Base-by-base conservation (phyloP, 2,797 vertebrate genomes). In the Phataginus tricuspis region DNA sequence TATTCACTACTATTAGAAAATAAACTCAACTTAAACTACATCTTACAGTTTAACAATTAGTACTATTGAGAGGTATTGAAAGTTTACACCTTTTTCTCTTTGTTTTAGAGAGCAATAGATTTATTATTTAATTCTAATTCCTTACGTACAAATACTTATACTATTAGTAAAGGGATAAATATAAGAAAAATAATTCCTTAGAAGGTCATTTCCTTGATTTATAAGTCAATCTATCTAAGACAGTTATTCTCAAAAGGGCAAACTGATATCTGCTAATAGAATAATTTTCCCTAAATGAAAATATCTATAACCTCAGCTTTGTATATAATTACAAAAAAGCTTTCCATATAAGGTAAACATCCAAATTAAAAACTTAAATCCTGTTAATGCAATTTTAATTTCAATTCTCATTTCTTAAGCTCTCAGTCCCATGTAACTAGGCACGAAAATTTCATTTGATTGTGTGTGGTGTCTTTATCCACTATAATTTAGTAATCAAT, bases 221-320 rank as follows among this genome's bases (percentile, higher is more conserved):
- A 49, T 51, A 80, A 71, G 82, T 94, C 25, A 72, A 12, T 25
- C 75, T 96, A 0, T 42, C 23, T 84, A 69, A 94, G 4, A 23
- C 7, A 42, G 11, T 10, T 94, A 80, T 55, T 97, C 98, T 97
- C 68, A 93, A 79, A 97, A 96, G 18, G 2, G 9, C 31, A 96
- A 95, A 87, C 68, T 86, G 55, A 95, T 96, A 13, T 66, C 45
- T 96, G 69, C 82, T 96, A 59, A 85, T 87, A 93, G 5, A 92
- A 55, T 59, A 8, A 71, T 96, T 96, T 95, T 95, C 31, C 34
- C 29, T 75, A 97, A 97, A 96, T 95, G 89, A 83, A 64, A 34
- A 21, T 87, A 94, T 89, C 4, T 59, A 4, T 37, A 53, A 66
- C 1, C 19, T 88, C 71, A 97, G 29, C 31, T 74, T 68, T 91